phyloP scores from a whole-genome alignment of 2,113 vertebrate genomes.

The Phrynocephalus versicolor region DNA sequence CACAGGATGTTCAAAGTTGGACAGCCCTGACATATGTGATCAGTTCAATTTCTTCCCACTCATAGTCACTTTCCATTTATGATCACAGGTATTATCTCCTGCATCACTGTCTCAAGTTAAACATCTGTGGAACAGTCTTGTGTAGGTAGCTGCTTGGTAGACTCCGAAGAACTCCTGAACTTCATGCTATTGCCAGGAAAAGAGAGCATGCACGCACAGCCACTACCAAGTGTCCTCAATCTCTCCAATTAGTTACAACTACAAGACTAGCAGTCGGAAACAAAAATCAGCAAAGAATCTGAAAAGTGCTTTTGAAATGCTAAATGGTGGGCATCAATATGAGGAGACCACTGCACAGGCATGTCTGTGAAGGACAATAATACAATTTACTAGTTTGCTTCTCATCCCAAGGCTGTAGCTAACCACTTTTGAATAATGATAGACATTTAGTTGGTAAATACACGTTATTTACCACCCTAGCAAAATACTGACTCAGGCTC shows the following conservation, averaged over 20 bases:
- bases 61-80: not conserved
- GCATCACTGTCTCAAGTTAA: not conserved
- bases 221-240: not conserved
- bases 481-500: not conserved
- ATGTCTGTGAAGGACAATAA: not conserved
- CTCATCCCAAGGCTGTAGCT: not conserved
- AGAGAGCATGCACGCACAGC: not conserved
- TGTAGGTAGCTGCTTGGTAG: not conserved
- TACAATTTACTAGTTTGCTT: not conserved
- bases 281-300: not conserved
- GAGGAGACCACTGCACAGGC: not conserved
- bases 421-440: not conserved
- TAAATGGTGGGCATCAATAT: too few species aligned
- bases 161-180: not conserved
- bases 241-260: not conserved
- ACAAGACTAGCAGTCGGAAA: not conserved
- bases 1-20: too few species aligned
- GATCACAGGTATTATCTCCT: not conserved
- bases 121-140: not conserved
- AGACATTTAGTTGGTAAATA: not conserved
- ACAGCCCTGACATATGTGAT: slow-evolving; percentile 3
- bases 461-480: not conserved
- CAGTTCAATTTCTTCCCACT: not conserved
- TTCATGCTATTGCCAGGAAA: not conserved
- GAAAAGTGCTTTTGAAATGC: too few species aligned